phyloP scores from a whole-genome alignment of 2,888 invertebrate species.

The Chaitophorus viminalis region DNA sequence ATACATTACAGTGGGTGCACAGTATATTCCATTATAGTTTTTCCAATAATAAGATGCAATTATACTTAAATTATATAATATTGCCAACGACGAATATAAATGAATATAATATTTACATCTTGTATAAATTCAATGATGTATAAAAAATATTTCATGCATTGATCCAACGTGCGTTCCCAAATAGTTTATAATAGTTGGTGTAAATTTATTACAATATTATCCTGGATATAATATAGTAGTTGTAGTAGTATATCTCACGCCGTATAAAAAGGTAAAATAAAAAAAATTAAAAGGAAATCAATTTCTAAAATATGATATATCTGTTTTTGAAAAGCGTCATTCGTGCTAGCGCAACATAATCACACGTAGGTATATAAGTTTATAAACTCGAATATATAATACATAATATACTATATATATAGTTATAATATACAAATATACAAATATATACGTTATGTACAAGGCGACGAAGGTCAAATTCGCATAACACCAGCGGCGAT shows the following conservation, averaged over 20 bases:
- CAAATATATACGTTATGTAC: background rate
- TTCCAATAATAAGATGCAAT: too few species aligned
- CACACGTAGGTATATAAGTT: background rate
- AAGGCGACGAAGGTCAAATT: constrained; percentile 36
- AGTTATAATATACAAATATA: background rate
- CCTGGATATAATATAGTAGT: background rate
- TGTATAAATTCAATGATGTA: too few species aligned
- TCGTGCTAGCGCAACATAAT: too few species aligned
- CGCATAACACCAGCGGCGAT: constrained; percentile 9
- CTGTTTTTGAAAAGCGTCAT: background rate
- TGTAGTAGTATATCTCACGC: background rate
- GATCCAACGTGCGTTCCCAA: background rate
- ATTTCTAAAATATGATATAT: too few species aligned
- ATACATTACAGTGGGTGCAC: too few species aligned
- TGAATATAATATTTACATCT: too few species aligned
- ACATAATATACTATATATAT: background rate
- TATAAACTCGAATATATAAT: background rate
- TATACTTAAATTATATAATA: too few species aligned
- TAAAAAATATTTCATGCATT: too few species aligned
- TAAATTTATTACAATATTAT: background rate
- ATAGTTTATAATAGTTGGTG: too few species aligned
- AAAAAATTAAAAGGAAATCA: background rate
- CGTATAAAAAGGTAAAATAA: background rate
- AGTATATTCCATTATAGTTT: too few species aligned
- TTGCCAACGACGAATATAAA: too few species aligned